These are phyloP conservation scores for Sus cebifrons DNA, from an alignment of 2,797 vertebrate genomes.

Conservation along the genomic window DNA sequence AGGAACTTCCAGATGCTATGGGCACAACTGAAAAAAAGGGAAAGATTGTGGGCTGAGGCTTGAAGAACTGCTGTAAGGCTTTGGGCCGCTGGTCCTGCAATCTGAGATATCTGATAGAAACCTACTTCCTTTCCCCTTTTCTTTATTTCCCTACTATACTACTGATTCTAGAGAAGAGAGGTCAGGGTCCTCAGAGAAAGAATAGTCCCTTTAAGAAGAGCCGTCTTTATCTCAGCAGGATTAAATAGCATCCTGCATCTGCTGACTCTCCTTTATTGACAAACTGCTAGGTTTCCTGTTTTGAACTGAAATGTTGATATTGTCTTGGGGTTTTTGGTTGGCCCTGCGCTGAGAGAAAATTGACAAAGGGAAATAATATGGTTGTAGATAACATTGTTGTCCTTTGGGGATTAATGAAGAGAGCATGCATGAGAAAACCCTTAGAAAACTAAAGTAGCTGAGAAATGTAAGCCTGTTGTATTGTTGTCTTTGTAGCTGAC, in stretches of 20 bases:
- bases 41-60: background rate
- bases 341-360: background rate
- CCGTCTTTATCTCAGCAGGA: background rate
- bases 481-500: background rate
- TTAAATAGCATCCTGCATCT: slow-evolving; percentile 22
- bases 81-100: background rate
- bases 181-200: background rate
- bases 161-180: background rate
- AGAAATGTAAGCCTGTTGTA: background rate
- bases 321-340: slow-evolving; percentile 53
- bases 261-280: slow-evolving; percentile 28
- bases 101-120: fast-evolving
- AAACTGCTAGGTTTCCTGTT: slow-evolving; percentile 32
- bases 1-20: too few relatives aligned
- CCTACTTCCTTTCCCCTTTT: background rate
- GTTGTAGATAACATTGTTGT: background rate
- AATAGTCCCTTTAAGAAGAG: slow-evolving; percentile 8
- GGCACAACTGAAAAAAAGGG: too few relatives aligned
- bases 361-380: slow-evolving; percentile 51
- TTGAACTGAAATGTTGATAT: background rate
- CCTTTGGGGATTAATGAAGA: background rate
- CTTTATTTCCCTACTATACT: background rate
- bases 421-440: background rate
- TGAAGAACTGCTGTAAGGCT: background rate
- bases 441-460: background rate